Base-by-base conservation (phyloP, 2,888 invertebrate genomes). In the Drosophila phalerata region DNA sequence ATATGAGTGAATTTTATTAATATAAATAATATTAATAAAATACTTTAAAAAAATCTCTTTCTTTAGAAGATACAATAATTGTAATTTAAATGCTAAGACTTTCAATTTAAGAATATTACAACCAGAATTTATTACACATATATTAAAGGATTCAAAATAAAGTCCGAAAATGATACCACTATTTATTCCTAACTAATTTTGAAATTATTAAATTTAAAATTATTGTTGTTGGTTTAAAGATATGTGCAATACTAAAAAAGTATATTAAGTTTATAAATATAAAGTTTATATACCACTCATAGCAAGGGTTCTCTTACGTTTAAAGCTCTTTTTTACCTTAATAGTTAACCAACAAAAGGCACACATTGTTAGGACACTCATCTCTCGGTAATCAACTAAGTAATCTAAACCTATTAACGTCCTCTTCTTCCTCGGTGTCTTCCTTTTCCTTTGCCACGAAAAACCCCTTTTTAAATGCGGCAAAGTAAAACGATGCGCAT, bases 311-410 rank as follows among this genome's bases (percentile, higher is more conserved):
- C 4, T 8, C 28, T 8, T 8, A 28, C 8, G 28, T 13, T 37
- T 37, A n/a, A 28, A 17, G 5, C 34, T 25, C 11, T n/a, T 43
- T 32, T 17, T 3, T 45, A 15, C n/a, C n/a, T n/a, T 28, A 52
- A 11, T 11, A 52, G 15, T 10, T 8, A 25, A 3, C 8, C 15
- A 6, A 28, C 17, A 22, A 10, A 38, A 28, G 17, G 22, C 30
- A 52, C 30, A 57, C 22, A 45, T 57, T 57, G 53, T 48, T 57
- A n/a, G 55, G 60, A 25, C 49, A 51, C 53, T 55, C 45, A 51
- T 69, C 32, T 25, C 51, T 32, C 45, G 66, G 38, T 71, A 74
- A 74, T 74, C 74, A 71, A 67, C 61, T 67, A 61, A 66, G 70
- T 74, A 74, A 71, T 71, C 75, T 62, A 40, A 43, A 58, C 55